Conservation (phyloP, 2,113 vertebrate genomes). For the Pavo muticus region DNA sequence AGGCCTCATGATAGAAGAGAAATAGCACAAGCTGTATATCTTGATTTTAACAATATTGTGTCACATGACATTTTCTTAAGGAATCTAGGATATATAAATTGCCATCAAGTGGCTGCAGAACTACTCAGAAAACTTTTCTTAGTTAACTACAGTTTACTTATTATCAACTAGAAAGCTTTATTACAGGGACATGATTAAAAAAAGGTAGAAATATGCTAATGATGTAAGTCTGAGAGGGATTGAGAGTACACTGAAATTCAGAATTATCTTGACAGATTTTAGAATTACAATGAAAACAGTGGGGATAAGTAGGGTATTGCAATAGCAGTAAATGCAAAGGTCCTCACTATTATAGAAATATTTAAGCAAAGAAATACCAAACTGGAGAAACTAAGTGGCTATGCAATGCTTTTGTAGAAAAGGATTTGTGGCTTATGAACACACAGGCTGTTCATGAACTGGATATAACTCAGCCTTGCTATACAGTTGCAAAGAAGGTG, state of each 20-base stretch:
- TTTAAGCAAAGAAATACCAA: background rate
- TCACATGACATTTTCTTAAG: background rate
- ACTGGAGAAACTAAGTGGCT: background rate
- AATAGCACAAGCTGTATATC: background rate
- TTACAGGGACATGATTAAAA: background rate
- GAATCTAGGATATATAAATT: background rate
- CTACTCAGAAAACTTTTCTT: background rate
- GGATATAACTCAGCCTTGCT: background rate
- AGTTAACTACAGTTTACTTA: background rate
- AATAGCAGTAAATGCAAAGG: background rate
- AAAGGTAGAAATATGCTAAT: background rate
- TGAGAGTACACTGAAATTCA: background rate
- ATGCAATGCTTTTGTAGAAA: background rate
- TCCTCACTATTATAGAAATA: background rate
- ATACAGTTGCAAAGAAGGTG: background rate
- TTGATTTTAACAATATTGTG: background rate
- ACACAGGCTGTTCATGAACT: background rate
- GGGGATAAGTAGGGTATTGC: background rate
- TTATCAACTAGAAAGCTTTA: background rate
- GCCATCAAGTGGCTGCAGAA: background rate
- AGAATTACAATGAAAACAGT: background rate
- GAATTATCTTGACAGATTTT: background rate
- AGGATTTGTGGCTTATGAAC: background rate
- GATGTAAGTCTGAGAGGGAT: background rate
- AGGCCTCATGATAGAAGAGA: background rate